phyloP scores from a whole-genome alignment of 1,140 invertebrate genomes.

The Apis dorsata region DNA sequence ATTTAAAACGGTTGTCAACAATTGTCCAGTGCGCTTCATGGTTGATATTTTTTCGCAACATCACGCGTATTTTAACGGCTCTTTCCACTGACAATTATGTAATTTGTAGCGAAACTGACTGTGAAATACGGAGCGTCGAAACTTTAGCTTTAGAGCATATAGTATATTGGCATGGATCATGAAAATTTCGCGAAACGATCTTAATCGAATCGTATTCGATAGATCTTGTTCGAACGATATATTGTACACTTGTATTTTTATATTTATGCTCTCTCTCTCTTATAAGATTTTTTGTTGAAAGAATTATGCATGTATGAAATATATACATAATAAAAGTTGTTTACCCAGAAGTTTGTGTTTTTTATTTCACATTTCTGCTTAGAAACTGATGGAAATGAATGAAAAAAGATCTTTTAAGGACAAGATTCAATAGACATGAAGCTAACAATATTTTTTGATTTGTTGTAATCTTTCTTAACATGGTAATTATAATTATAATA shows the following conservation, averaged over 20 bases:
- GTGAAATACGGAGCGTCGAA: conserved; percentile 40
- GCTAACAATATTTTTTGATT: background rate
- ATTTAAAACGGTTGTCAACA: background rate
- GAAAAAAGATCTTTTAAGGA: background rate
- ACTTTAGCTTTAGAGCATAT: background rate
- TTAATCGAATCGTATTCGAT: background rate
- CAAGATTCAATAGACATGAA: background rate
- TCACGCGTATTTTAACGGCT: conserved; percentile 15
- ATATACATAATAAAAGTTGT: conserved; percentile 56
- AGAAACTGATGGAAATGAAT: background rate
- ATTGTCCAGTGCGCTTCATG: background rate
- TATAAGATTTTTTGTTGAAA: conserved; percentile 7
- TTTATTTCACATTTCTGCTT: conserved; percentile 56
- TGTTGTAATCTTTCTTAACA: background rate
- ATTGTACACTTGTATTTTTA: conserved; percentile 26
- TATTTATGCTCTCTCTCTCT: conserved; percentile 8
- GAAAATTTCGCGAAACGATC: background rate
- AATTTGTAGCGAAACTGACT: conserved; percentile 38
- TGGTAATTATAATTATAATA: background rate
- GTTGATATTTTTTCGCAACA: background rate
- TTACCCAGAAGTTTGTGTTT: conserved; percentile 57
- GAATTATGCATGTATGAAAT: conserved; percentile 55
- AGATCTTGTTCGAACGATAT: background rate
- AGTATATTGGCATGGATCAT: background rate
- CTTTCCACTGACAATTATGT: conserved; percentile 54